Conservation (phyloP, 2,888 invertebrate species). For the Torymus texanus region DNA sequence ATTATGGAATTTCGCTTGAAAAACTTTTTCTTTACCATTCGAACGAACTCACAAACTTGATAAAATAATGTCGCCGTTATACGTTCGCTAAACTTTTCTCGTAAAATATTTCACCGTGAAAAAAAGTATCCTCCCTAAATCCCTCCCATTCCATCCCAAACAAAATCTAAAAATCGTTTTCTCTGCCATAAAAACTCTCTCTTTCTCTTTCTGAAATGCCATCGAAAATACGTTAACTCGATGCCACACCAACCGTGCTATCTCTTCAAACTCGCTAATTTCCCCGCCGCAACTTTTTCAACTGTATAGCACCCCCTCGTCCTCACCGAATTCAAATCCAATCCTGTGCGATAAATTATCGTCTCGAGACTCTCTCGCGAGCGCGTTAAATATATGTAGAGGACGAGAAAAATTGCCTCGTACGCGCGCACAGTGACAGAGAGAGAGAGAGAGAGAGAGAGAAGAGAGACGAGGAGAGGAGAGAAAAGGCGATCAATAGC, state of each 20-base stretch:
- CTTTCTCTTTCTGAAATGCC: neutral
- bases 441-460: constrained; percentile 7
- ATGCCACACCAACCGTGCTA: neutral
- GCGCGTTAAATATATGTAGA: neutral
- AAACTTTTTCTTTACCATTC: no score
- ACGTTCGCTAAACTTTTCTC: no score
- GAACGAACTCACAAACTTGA: no score
- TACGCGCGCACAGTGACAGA: neutral
- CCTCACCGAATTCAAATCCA: neutral
- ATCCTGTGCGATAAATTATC: neutral
- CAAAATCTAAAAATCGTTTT: constrained; percentile 36
- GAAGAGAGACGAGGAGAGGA: neutral
- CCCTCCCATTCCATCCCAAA: no score
- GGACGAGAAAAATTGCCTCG: neutral
- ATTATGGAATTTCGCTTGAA: no score
- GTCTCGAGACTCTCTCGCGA: neutral
- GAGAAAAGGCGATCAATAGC: constrained; percentile 40
- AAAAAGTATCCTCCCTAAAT: no score
- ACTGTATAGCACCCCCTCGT: constrained; percentile 2
- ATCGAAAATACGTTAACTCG: constrained; percentile 41
- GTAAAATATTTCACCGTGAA: no score
- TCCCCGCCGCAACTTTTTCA: neutral
- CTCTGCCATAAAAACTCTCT: neutral
- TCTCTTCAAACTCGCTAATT: neutral
- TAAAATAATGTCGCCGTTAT: no score